Conservation (phyloP, 30 jellyfish, hydroid and myxozoan species). For the Turritopsis dohrnii region DNA sequence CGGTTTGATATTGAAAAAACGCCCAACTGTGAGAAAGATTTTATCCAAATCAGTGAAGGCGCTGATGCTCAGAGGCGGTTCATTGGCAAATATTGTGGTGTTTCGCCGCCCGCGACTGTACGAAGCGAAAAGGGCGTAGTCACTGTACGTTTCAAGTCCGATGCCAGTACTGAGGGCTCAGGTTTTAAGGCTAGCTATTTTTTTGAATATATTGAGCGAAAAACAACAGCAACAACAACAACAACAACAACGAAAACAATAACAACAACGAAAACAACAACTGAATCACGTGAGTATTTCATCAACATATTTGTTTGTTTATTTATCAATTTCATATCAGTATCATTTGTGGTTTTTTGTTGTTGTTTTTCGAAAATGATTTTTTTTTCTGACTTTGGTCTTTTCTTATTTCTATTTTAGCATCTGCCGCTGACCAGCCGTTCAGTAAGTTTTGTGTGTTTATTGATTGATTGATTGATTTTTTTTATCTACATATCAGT, state of each 20-base stretch:
- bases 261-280: constrained; percentile 1
- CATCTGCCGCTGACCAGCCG: neutral
- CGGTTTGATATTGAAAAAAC: constrained; percentile 44
- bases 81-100: constrained; percentile 78
- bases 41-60: constrained; percentile 37
- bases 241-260: constrained; percentile 18
- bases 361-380: too few species aligned
- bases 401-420: neutral
- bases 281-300: neutral
- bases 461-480: too few species aligned
- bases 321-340: too few species aligned
- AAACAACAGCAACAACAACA: constrained; percentile 26
- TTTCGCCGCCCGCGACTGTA: constrained; percentile 26
- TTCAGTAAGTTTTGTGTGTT: neutral
- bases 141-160: constrained; percentile 1
- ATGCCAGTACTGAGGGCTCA: neutral
- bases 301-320: neutral
- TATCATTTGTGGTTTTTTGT: too few species aligned
- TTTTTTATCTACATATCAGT: too few species aligned
- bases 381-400: too few species aligned
- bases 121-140: constrained; percentile 16
- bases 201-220: neutral
- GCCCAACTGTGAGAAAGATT: constrained; percentile 51
- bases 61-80: neutral
- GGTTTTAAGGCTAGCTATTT: constrained; percentile 23